These are phyloP conservation scores for Dryocosmus kuriphilus DNA, from an alignment of 2,888 invertebrate genomes.

Conservation along the genomic window DNA sequence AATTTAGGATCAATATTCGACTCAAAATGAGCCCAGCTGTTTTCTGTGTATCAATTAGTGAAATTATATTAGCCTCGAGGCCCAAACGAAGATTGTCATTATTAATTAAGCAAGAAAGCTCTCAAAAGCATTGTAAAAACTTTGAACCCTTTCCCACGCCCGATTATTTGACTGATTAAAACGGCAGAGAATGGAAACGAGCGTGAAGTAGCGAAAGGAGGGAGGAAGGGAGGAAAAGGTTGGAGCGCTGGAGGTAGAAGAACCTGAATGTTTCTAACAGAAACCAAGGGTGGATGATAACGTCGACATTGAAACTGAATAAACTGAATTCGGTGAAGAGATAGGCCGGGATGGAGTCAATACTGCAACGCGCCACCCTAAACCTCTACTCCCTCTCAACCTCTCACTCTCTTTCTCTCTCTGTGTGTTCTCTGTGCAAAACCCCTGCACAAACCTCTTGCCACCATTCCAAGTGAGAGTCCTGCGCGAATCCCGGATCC, in stretches of 20 bases:
- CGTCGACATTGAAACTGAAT: constrained; percentile 62
- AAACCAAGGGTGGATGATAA: constrained; percentile 58
- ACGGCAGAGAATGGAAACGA: constrained; percentile 39
- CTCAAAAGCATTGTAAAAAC: not conserved
- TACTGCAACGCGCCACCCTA: constrained; percentile 66
- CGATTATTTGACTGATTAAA: not conserved
- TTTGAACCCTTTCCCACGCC: not conserved
- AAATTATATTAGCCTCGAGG: not conserved
- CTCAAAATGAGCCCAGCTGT: too few species aligned
- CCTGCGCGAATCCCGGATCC: constrained; percentile 51
- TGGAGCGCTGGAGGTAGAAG: not conserved
- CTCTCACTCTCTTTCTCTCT: too few species aligned
- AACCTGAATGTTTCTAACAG: not conserved
- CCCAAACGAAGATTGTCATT: not conserved
- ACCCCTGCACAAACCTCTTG: constrained; percentile 48
- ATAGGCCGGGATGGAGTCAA: constrained; percentile 65
- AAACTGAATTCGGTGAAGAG: constrained; percentile 62
- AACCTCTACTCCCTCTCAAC: constrained; percentile 47
- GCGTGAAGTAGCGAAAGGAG: constrained; percentile 41
- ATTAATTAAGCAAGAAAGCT: not conserved
- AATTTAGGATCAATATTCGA: too few species aligned
- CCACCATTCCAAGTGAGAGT: constrained; percentile 27
- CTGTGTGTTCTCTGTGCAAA: constrained; percentile 47
- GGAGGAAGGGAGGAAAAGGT: not conserved
- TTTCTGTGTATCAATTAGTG: too few species aligned